A percentile compares a stretch with the other conserved stretches of the same genome.
These are phyloP conservation scores for Propsilocerus akamusi DNA, from an alignment of 1,140 invertebrate species.

Conservation along the genomic window DNA sequence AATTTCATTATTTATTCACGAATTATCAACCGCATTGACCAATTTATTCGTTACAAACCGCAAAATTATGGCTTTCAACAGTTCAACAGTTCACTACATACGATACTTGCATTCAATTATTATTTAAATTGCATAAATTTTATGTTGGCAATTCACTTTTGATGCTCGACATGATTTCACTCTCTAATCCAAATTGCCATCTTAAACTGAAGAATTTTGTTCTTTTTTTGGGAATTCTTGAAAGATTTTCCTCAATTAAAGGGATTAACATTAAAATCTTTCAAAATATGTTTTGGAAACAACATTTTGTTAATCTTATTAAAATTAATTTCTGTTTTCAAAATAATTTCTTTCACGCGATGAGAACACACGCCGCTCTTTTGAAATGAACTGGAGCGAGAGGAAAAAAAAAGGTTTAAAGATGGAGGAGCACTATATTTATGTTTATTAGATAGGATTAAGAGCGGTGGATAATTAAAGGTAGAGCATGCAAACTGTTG, in stretches of 20 bases:
- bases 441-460: too few species aligned
- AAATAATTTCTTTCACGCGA: neutral
- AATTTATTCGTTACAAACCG: too few species aligned
- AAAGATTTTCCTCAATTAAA: neutral
- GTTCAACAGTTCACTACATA: too few species aligned
- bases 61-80: too few species aligned
- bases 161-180: too few species aligned
- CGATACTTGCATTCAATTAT: too few species aligned
- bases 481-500: too few species aligned
- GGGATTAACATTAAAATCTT: constrained; percentile 1
- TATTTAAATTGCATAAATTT: neutral
- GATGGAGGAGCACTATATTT: neutral
- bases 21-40: too few species aligned
- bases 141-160: neutral
- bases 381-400: neutral
- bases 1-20: too few species aligned
- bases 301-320: constrained; percentile 1
- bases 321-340: neutral
- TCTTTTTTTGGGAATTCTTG: too few species aligned
- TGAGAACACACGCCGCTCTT: neutral
- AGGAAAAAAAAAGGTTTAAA: neutral
- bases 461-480: too few species aligned
- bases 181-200: neutral
- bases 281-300: neutral
- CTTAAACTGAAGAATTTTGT: neutral